A percentile compares a stretch with the other conserved stretches of the same genome.
Conservation (phyloP, 2,888 invertebrate genomes). For the Eumerus sabulonum region DNA sequence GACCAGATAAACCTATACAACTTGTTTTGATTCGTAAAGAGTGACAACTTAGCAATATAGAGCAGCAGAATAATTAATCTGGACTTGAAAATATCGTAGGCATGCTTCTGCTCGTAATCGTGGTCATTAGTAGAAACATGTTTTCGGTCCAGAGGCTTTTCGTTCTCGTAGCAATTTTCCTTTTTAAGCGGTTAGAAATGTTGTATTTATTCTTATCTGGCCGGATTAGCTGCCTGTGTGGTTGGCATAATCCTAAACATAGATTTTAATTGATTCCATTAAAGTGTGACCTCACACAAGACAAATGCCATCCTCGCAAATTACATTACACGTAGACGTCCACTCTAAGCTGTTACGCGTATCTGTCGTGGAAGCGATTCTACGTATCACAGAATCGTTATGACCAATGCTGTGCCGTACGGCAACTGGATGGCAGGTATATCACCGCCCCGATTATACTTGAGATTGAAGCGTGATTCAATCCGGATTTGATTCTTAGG, state of each 20-base stretch:
- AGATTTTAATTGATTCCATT: slow-evolving; percentile 26
- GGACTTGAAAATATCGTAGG: too few species aligned
- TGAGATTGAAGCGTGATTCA: slow-evolving; percentile 11
- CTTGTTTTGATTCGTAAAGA: too few species aligned
- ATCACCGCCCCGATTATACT: slow-evolving; percentile 1
- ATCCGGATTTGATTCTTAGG: neutral
- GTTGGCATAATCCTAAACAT: neutral
- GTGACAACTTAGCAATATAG: too few species aligned
- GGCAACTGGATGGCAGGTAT: neutral
- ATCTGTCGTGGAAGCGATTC: neutral
- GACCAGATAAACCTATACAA: too few species aligned
- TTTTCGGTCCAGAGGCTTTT: too few species aligned
- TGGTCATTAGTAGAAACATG: neutral
- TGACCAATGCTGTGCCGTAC: neutral
- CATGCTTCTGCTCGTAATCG: neutral
- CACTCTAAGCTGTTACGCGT: neutral
- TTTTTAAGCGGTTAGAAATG: neutral
- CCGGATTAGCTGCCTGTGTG: slow-evolving; percentile 11
- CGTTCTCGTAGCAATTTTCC: neutral
- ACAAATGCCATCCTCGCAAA: slow-evolving; percentile 11
- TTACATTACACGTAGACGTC: slow-evolving; percentile 3
- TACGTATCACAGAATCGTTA: neutral
- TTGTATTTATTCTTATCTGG: neutral
- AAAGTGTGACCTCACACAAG: slow-evolving; percentile 25
- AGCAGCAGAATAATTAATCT: too few species aligned